Evolutionary conservation across 2,888 invertebrate genomes (phyloP), one percentile per base, ranked within the genome.

Genomic region (Subacronicta megacephala): DNA sequence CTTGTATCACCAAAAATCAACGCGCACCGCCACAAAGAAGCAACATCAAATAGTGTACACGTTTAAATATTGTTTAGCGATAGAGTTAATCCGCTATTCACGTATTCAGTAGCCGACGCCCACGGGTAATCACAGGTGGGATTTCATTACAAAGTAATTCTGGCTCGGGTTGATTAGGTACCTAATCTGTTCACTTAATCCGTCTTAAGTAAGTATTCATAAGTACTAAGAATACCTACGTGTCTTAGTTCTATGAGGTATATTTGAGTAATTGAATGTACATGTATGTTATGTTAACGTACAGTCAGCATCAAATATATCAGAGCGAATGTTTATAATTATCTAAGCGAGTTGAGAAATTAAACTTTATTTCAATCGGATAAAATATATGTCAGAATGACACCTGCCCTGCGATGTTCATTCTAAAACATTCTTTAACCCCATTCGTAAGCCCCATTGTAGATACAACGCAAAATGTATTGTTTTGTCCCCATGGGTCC

Each of bases 131-230:
- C 51, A 69, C 36, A 23, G 35, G 49, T 29, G 49, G 20, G 33
- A 56, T 51, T 41, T 37, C 42, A 51, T 36, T 31, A 49, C 45
- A 43, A 54, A 70, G 53, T 71, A 72, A 68, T 72, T 72, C 63
- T 57, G 38, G 44, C 47, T 52, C 35, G 54, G 44, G 38, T 68
- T 63, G 62, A 72, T 75, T 72, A 71, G 59, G 44, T 58, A 60
- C 29, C 47, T 71, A 68, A 75, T 75, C 61, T 59, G 55, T 50
- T 58, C 52, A 37, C 42, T 41, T 63, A 61, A 75, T 75, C 60
- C 45, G 43, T 44, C 44, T 67, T 60, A 65, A 58, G 53, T 60
- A 65, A 58, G 53, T 38, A 26, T 55, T 55, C 44, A 35, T 45
- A 49, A 40, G 36, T 45, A 53, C 43, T 13, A 13, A 20, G 33